phyloP scores from a whole-genome alignment of 2,888 invertebrate genomes.

The Eristalinus aeneus region DNA sequence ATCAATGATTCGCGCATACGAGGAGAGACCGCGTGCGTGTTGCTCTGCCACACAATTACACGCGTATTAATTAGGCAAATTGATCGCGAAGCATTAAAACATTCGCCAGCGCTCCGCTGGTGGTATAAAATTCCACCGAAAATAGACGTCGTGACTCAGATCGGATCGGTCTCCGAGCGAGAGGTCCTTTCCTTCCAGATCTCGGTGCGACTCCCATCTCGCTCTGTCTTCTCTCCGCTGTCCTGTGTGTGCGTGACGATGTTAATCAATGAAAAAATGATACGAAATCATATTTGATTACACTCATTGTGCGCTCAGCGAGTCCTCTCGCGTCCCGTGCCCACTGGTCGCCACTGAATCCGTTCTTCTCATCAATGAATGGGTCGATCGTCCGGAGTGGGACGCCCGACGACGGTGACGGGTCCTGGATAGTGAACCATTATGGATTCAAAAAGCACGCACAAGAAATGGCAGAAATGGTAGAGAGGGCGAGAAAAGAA shows the following conservation, averaged over 20 bases:
- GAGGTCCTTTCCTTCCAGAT: not conserved
- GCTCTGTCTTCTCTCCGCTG: not conserved
- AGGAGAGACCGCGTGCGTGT: too few species aligned
- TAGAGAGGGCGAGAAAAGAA: not conserved
- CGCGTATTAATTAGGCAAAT: constrained; percentile 65
- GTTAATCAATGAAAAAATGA: constrained; percentile 36
- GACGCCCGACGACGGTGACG: not conserved
- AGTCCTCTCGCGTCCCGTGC: not conserved
- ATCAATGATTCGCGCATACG: constrained; percentile 9
- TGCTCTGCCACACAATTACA: constrained; percentile 45
- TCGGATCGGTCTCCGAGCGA: not conserved
- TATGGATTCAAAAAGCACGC: constrained; percentile 40
- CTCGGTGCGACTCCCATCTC: not conserved
- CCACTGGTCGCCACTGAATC: not conserved
- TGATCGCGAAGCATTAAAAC: constrained; percentile 25
- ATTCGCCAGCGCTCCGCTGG: constrained; percentile 58
- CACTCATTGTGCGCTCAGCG: constrained; percentile 26
- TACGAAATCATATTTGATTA: constrained; percentile 51
- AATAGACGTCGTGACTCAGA: constrained; percentile 35
- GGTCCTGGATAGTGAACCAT: constrained; percentile 19
- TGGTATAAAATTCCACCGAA: constrained; percentile 50
- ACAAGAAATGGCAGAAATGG: not conserved
- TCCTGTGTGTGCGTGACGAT: not conserved
- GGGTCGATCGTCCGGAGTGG: constrained; percentile 6
- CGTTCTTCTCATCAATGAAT: constrained; percentile 52